Evolutionary conservation across 30 jellyfish, hydroid and myxozoan genomes (phyloP).

Genomic region (Aurelia sp.): DNA sequence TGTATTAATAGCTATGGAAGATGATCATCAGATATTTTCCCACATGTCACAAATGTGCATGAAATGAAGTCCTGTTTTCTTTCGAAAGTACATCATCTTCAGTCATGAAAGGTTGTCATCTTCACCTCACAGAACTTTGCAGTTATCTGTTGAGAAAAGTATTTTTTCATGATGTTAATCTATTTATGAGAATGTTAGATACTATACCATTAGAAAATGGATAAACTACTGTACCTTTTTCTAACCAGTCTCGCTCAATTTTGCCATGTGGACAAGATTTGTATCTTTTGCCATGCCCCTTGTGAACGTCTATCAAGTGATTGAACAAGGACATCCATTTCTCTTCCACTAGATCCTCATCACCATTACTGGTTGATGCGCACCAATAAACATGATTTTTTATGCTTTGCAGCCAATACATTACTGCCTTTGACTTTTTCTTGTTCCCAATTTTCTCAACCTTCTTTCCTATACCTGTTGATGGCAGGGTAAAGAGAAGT

Average conservation of each 20-base stretch:
- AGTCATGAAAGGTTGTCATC: too few species aligned
- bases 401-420: slow-evolving; percentile 12
- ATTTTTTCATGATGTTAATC: too few species aligned
- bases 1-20: too few species aligned
- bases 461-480: too few species aligned
- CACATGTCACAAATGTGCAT: too few species aligned
- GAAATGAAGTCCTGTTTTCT: too few species aligned
- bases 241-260: slow-evolving; percentile 27
- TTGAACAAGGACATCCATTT: slow-evolving; percentile 13
- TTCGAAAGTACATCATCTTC: too few species aligned
- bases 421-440: neutral
- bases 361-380: neutral
- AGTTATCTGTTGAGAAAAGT: too few species aligned
- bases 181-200: too few species aligned
- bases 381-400: slow-evolving; percentile 28
- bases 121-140: too few species aligned
- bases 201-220: neutral
- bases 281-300: slow-evolving; percentile 17
- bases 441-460: slow-evolving; percentile 36
- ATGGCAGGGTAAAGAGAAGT: too few species aligned
- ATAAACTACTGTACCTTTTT: neutral
- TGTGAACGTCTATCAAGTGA: slow-evolving; percentile 3
- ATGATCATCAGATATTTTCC: too few species aligned
- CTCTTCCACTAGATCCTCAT: neutral
- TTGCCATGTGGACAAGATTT: slow-evolving; percentile 20